A percentile compares a stretch with the other conserved stretches of the same genome.
phyloP scores from a whole-genome alignment of 2,113 vertebrate species.

The Chunga burmeisteri region DNA sequence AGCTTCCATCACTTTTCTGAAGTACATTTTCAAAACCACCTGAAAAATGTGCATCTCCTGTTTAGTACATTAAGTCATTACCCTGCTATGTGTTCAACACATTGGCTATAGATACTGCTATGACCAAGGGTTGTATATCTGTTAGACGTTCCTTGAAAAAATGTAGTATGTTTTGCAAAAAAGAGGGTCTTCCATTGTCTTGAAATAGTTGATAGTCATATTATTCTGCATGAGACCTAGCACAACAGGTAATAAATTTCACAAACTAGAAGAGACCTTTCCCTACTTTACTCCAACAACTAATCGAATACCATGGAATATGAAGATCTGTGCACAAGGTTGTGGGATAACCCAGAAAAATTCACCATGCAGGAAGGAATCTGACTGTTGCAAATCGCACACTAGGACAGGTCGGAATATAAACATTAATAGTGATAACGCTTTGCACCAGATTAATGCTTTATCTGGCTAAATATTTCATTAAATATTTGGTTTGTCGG shows the following conservation, averaged over 20 bases:
- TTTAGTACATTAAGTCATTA: background rate
- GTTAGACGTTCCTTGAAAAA: background rate
- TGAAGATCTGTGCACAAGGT: rapidly evolving
- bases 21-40: background rate
- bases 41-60: background rate
- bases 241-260: background rate
- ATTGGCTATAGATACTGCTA: background rate
- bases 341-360: background rate
- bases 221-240: background rate
- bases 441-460: background rate
- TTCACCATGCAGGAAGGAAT: background rate
- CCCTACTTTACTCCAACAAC: background rate
- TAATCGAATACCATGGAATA: background rate
- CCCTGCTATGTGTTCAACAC: background rate
- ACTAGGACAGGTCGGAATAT: background rate
- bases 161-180: background rate
- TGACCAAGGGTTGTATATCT: rapidly evolving
- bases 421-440: background rate
- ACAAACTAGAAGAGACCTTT: background rate
- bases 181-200: background rate
- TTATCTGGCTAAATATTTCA: background rate
- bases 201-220: background rate
- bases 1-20: background rate
- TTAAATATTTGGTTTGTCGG: background rate
- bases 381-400: background rate